Evolutionary conservation across 2,797 vertebrate species (phyloP), one percentile per base, ranked within the genome.

Genomic region (Staurois parvus): DNA sequence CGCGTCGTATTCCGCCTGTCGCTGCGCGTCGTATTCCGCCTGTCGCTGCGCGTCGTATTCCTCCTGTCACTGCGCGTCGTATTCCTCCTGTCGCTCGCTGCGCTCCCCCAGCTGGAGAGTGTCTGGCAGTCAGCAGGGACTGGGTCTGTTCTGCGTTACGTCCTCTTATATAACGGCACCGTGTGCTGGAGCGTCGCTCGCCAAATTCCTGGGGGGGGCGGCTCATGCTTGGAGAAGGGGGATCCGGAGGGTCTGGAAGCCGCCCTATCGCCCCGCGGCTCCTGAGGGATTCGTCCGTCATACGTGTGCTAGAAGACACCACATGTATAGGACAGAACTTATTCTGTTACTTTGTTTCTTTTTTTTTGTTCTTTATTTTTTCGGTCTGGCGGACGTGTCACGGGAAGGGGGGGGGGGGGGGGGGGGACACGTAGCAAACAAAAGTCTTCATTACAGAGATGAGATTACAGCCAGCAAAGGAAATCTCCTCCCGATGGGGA

Each of bases 161-260:
- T 8, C 21, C 42, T 85, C 29, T 81, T 81, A 77, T 75, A 76
- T 86, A 81, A 86, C 56, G 26, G 24, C 7, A 24, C 32, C 30
- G n/a, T 52, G 37, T 32, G 66, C 48, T 42, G 17, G 29, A 34
- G n/a, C 45, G 6, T 8, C 30, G 17, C 4, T 37, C 5, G 66
- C 79, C 85, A 86, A 77, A 82, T 82, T 86, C 85, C 59, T 77
- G 3, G 28, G 9, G 9, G n/a, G 13, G 42, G 37, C 69, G 68
- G 40, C 76, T 85, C 68, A 85, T 75, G n/a, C 32, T 82, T 86
- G 34, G 78, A n/a, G 70, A 10, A 64, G 19, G 15, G 59, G 11
- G 59, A 64, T 26, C 12, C 8, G 24, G 42, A 64, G 45, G 42
- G 32, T 76, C n/a, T 81, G 24, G 40, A 66, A 37, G 29, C 8